Base-by-base conservation (phyloP, 2,888 invertebrate genomes). In the Lithophane semibrunnea region DNA sequence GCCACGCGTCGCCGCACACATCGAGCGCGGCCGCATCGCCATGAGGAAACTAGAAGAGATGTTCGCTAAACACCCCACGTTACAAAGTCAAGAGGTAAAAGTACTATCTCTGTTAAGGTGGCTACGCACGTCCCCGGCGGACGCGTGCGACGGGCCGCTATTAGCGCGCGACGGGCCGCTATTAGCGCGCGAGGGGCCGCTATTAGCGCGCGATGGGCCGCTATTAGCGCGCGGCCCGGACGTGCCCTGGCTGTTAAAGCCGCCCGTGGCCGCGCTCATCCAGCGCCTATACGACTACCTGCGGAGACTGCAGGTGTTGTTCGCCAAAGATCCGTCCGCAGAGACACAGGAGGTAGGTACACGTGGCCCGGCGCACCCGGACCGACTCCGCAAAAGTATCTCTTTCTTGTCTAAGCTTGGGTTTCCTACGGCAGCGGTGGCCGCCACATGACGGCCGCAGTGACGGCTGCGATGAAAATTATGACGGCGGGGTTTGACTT, bases 11-110 rank as follows among this genome's bases (percentile, higher is more conserved):
- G 98, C 98, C 7, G 97, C 98, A 7, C 98, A 98, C 90, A 98
- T 98, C 83, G 98, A 98, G 90, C 97, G 97, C 83, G 98, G 98
- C n/a, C 97, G 98, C 56, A 97, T 97, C 69, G 98, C 98, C 24
- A 98, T 98, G 97, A 97, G 97, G 0, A 97, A 97, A 42, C 96
- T 99, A 16, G 98, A 98, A 92, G 98, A 98, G 91, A 98, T 98
- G 88, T 98, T 98, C 92, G 98, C 97, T 47, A 97, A 98, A 82
- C 98, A 98, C 91, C 98, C 98, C 12, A 97, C 98, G 44, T 94
- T 98, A 63, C 98, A 98, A 93, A 98, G 98, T 86, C 97, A 98
- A 79, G 97, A 98, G 93, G 97, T 97, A 86, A 72, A 63, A 75
- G 42, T 67, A 56, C 63, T 71, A 64, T 78, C 82, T 77, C 82